Base-by-base conservation (phyloP, 2,888 invertebrate species). In the Portevinia maculata region DNA sequence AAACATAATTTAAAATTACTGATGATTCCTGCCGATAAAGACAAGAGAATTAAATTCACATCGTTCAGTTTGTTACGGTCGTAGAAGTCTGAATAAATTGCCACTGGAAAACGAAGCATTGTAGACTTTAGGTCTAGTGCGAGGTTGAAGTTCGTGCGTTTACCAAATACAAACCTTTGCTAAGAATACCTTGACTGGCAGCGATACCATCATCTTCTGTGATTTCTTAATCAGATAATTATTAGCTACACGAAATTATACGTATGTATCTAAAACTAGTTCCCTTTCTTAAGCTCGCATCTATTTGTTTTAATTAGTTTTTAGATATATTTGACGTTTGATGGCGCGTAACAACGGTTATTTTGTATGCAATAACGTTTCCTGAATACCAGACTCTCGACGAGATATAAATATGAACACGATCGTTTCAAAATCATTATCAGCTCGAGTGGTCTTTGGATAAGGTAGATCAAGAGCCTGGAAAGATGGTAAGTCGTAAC, bases 361-460 rank as follows among this genome's bases (percentile, higher is more conserved):
- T 75, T 75, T 65, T 46, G 46, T 71, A 81, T 81, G 70, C 75
- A 75, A 46, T 59, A 52, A 53, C 41, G 50, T 71, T 67, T 67
- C 53, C 48, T 24, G 34, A 24, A 48, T 62, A 50, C 15, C 41
- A 62, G 53, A 69, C 44, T 39, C 37, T 60, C 24, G 37, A 34
- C 30, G 34, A 73, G 41, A 83, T 75, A 83, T 83, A 83, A 83
- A 83, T 78, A 78, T 71, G 83, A 73, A 78, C 65, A 44, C 50
- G 55, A 62, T 37, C 67, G 46, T 52, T 44, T 8, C 17, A 55
- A 41, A 78, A 55, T 78, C 78, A 83, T 78, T 76, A 73, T 60
- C 62, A 44, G 37, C 17, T 83, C 62, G 71, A 62, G 64, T 62
- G 60, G 60, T 78, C 71, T 53, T n/a, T 28, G 46, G 73, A 67